Evolutionary conservation across 2,888 invertebrate species (phyloP), one percentile per base, ranked within the genome.

Genomic region (Carpatolechia fugitivella): DNA sequence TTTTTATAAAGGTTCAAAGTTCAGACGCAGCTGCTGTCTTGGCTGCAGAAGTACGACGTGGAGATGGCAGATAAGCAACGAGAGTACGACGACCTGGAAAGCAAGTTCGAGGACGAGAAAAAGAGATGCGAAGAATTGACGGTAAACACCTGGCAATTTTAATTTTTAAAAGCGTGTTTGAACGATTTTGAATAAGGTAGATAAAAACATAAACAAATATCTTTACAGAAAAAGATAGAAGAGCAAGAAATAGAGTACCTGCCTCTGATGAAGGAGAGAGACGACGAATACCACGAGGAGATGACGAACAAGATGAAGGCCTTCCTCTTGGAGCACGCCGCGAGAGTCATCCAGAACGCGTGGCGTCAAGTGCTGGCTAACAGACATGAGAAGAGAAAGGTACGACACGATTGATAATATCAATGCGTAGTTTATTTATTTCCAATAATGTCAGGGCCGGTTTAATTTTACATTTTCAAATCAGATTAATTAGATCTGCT

Each of bases 51-150:
- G 64, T 93, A 92, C 60, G 93, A 93, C 61, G 56, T 77, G 6
- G 93, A 93, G 68, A 91, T 93, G 80, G 88, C 86, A 0, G 92
- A 92, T 48, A 91, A 92, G 60, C 92, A 93, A 56, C 60, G 77
- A 0, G 91, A 92, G 58, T 75, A 91, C 1, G 93, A 93, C 49
- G 86, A 90, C 35, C 78, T 89, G 46, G 80, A 83, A 0, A 73
- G 81, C 55, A 90, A 90, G 52, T 91, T 82, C 59, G 90, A 92
- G 4, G 83, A 83, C 0, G 92, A 92, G 68, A 10, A 10, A 7
- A 52, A 41, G 31, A 41, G 10, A 18, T 16, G 14, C 11, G 52
- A 52, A n/a, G 40, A 30, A 11, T 13, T 52, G 7, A 29, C 24
- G 41, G 52, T 52, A 52, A 51, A 5, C 24, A 24, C 6, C 3